Conservation (phyloP, 2,888 invertebrate genomes). For the Xestobium rufovillosum region DNA sequence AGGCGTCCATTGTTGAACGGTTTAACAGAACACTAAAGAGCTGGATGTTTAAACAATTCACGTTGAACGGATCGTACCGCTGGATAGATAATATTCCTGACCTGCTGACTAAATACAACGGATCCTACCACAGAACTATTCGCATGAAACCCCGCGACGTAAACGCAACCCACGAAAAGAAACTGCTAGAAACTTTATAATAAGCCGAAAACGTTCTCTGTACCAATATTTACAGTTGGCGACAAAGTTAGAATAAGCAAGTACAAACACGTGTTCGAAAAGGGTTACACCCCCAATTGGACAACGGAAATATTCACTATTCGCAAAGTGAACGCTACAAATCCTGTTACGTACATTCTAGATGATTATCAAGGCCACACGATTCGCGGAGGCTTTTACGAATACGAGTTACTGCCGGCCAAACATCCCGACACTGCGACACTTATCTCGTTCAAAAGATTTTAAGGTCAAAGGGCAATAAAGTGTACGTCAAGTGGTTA, state of each 20-base stretch:
- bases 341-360: too few relatives aligned
- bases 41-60: slow-evolving; percentile 29
- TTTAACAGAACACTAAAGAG: slow-evolving; percentile 26
- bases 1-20: slow-evolving; percentile 24
- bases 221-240: slow-evolving; percentile 26
- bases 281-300: slow-evolving; percentile 35
- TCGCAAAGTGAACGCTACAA: slow-evolving; percentile 26
- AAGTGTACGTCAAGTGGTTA: slow-evolving; percentile 27
- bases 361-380: too few relatives aligned
- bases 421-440: slow-evolving; percentile 23
- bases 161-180: slow-evolving; percentile 31
- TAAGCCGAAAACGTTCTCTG: too few relatives aligned
- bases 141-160: slow-evolving; percentile 32
- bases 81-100: slow-evolving; percentile 24
- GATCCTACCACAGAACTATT: slow-evolving; percentile 33
- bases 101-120: slow-evolving; percentile 29
- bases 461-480: slow-evolving; percentile 20
- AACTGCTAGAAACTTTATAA: too few relatives aligned
- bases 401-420: slow-evolving; percentile 27
- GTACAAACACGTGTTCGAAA: slow-evolving; percentile 30
- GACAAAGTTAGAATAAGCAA: slow-evolving; percentile 34
- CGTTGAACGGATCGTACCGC: slow-evolving; percentile 27
- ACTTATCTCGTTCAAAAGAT: slow-evolving; percentile 29
- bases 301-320: slow-evolving; percentile 34
- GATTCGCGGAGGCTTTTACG: slow-evolving; percentile 30